Percentiles rank a stretch among this genome's conserved stretches.
Evolutionary conservation across 2,797 vertebrate species (phyloP).

Genomic region (Mormyrus proboscirostris): DNA sequence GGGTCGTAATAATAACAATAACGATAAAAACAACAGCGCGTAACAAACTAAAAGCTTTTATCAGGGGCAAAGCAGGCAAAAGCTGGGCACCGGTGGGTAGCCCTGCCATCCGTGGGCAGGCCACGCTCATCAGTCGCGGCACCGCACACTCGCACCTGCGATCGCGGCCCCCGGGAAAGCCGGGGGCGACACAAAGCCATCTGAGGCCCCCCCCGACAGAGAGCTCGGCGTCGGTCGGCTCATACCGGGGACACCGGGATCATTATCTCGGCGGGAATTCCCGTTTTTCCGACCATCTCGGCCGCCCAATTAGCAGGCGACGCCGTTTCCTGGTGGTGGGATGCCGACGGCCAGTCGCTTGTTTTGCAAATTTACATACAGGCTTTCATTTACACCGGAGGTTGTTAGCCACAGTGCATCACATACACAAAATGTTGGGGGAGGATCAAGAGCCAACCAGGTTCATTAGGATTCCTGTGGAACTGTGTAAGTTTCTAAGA

Average conservation of each 20-base stretch:
- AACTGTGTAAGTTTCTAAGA: not conserved
- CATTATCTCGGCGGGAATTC: constrained; percentile 29
- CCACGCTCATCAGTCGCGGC: constrained; percentile 20
- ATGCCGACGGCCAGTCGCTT: constrained; percentile 20
- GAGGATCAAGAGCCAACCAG: no score
- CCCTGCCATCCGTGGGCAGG: not conserved
- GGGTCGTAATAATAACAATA: not conserved
- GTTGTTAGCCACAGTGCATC: not conserved
- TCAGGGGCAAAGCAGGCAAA: not conserved
- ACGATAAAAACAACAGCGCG: not conserved
- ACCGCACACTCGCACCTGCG: constrained; percentile 18
- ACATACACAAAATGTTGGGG: not conserved
- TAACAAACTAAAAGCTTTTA: not conserved
- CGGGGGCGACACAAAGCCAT: constrained; percentile 14
- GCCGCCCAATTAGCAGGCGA: constrained; percentile 21
- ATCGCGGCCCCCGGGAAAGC: constrained; percentile 19
- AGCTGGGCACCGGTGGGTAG: not conserved
- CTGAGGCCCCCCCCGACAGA: constrained; percentile 15
- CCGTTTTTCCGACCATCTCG: constrained; percentile 21
- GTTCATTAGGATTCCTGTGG: not conserved
- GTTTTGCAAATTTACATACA: not conserved
- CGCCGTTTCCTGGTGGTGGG: constrained; percentile 27
- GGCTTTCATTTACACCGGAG: not conserved
- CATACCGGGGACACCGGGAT: constrained; percentile 24
- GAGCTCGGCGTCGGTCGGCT: constrained; percentile 17